Conservation (phyloP, 2,113 vertebrate species). For the Pangasianodon hypophthalmus region DNA sequence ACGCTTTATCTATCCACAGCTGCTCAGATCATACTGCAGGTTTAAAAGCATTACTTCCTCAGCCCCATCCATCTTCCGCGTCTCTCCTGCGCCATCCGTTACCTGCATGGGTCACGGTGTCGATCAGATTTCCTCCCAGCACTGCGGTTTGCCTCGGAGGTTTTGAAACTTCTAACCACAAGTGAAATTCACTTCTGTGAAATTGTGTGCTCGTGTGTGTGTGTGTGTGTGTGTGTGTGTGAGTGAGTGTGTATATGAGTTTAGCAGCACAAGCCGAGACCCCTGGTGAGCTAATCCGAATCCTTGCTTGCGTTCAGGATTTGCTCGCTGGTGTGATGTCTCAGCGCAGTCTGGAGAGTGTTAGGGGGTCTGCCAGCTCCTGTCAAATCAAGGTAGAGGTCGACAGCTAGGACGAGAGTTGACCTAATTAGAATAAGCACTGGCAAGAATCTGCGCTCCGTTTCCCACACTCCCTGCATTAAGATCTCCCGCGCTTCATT, state of each 20-base stretch:
- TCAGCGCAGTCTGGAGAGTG: constrained; percentile 7
- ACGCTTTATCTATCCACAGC: constrained; percentile 32
- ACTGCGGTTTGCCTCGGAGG: constrained; percentile 22
- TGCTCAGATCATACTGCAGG: constrained; percentile 36
- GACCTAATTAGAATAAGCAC: constrained; percentile 50
- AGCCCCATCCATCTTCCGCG: constrained; percentile 53
- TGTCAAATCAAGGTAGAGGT: constrained; percentile 55
- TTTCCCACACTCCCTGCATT: constrained; percentile 11
- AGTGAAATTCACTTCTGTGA: constrained; percentile 10
- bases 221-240: background rate
- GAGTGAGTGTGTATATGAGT: background rate
- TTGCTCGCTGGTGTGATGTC: background rate
- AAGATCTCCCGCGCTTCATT: constrained; percentile 13
- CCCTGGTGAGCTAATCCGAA: constrained; percentile 11
- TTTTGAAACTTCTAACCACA: background rate
- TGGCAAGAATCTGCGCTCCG: constrained; percentile 21
- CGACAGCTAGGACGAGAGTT: constrained; percentile 38
- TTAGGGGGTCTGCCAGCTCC: constrained; percentile 39
- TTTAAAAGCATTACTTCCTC: constrained; percentile 53
- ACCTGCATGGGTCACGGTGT: constrained; percentile 46
- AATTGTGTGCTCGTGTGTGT: background rate
- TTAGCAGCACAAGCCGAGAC: constrained; percentile 1
- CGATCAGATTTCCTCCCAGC: constrained; percentile 53
- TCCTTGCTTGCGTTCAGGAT: constrained; percentile 7
- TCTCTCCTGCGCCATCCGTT: constrained; percentile 41